A percentile compares a stretch with the other conserved stretches of the same genome.
These are phyloP conservation scores for Sminthurinus signatus DNA, from an alignment of 1,140 invertebrate species.

Conservation along the genomic window DNA sequence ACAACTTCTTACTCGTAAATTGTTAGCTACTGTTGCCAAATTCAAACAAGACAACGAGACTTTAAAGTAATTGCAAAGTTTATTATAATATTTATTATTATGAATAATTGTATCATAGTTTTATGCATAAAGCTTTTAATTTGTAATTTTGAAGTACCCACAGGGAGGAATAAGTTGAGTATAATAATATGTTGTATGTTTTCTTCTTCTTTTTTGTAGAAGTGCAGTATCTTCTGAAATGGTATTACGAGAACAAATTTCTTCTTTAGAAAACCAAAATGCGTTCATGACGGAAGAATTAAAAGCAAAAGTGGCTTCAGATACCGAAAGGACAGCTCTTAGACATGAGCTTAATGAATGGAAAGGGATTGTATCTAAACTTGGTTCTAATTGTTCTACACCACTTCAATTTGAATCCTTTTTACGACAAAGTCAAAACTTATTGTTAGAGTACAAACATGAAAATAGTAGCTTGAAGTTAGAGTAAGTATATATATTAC, in stretches of 20 bases:
- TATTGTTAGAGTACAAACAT: slow-evolving; percentile 27
- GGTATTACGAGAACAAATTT: slow-evolving; percentile 32
- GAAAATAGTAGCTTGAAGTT: slow-evolving; percentile 17
- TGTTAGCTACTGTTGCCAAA: slow-evolving; percentile 17
- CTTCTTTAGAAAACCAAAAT: slow-evolving; percentile 20
- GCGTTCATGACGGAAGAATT: slow-evolving; percentile 11
- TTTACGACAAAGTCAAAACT: slow-evolving; percentile 29
- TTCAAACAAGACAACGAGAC: slow-evolving; percentile 26
- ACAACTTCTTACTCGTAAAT: slow-evolving; percentile 16
- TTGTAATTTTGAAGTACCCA: no score
- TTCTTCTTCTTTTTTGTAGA: slow-evolving; percentile 6
- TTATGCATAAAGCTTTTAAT: no score
- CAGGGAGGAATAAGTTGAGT: not conserved
- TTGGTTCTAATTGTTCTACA: slow-evolving; percentile 21
- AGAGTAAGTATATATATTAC: not conserved
- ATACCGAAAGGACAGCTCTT: slow-evolving; percentile 22
- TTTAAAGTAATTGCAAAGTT: slow-evolving; percentile 32
- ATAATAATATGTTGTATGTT: not conserved
- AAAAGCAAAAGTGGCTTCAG: slow-evolving; percentile 15
- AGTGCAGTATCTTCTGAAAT: slow-evolving; percentile 28
- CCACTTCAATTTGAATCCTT: slow-evolving; percentile 22
- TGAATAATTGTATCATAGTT: not conserved
- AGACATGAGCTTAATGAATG: slow-evolving; percentile 23
- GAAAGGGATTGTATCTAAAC: slow-evolving; percentile 23
- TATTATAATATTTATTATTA: no score